Base-by-base conservation (phyloP, 2,888 invertebrate species). In the Selenia dentaria region DNA sequence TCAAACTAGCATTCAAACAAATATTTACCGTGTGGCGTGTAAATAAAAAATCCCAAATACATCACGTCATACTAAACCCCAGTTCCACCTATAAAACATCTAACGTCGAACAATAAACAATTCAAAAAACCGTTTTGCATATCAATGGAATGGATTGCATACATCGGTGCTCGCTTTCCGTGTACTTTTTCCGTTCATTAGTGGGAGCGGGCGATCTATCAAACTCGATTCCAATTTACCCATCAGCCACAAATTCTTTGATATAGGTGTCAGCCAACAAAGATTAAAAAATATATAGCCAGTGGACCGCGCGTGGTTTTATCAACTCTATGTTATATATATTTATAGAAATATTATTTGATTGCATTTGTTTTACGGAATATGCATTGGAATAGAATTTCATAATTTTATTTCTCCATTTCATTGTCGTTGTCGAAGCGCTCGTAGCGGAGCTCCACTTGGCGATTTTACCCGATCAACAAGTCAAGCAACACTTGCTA, bases 161-260 rank as follows among this genome's bases (percentile, higher is more conserved):
- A 79, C 74, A 72, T 70, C 68, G 68, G 54, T 57, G 65, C 45
- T 38, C 57, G 57, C 56, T 40, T 54, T 54, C 59, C 60, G 61
- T 63, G 62, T 70, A 64, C 72, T 73, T 70, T 73, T 70, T 67
- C 64, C 43, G 32, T 67, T 81, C 82, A 81, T 83, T 81, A 80
- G 74, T 67, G 68, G 38, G 42, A 47, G 61, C 59, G 63, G 38
- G 68, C 70, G 79, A 87, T 86, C 84, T 79, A 85, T 87, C 86
- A 84, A 79, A 71, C 75, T 76, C 84, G 74, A 81, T 83, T 80
- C 82, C 87, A 88, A 86, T 87, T 88, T 86, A 85, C 87, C 85
- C 79, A 74, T 76, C 79, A 72, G 73, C 84, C 84, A 85, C 86
- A 85, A 85, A 86, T 86, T 83, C 86, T 80, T 84, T 80, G 82